These are phyloP conservation scores for Drosophila littoralis DNA, from an alignment of 1,140 invertebrate species.

Conservation along the genomic window DNA sequence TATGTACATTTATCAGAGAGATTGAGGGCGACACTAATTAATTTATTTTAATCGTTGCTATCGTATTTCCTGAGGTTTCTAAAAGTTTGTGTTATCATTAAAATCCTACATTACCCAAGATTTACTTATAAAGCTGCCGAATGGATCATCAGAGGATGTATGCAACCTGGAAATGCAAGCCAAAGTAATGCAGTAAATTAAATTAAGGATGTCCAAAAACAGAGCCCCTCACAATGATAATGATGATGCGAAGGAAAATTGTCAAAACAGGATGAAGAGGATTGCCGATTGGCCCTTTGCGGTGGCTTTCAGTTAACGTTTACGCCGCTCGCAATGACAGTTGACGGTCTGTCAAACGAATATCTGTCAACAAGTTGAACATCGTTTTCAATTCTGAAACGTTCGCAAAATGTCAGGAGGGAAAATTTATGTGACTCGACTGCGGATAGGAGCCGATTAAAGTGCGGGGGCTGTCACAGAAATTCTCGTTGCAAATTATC, in stretches of 20 bases:
- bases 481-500: conserved; percentile 67
- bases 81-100: too few species aligned
- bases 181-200: conserved; percentile 33
- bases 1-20: too few species aligned
- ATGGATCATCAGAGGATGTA: neutral
- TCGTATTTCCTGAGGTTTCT: too few species aligned
- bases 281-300: conserved; percentile 19
- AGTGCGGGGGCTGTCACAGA: conserved; percentile 29
- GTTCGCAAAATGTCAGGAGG: conserved; percentile 49
- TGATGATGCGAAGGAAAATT: conserved; percentile 30
- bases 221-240: conserved; percentile 27
- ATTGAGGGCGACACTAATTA: too few species aligned
- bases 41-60: too few species aligned
- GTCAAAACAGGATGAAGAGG: conserved; percentile 6
- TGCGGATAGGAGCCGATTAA: conserved; percentile 28
- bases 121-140: conserved; percentile 16
- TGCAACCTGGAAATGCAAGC: neutral
- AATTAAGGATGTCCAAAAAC: conserved; percentile 37
- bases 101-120: neutral
- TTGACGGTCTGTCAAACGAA: conserved; percentile 75
- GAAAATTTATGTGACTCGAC: conserved; percentile 47
- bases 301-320: conserved; percentile 38
- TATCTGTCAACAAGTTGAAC: conserved; percentile 74
- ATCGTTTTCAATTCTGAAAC: conserved; percentile 76
- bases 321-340: conserved; percentile 53